phyloP scores from a whole-genome alignment of 2,888 invertebrate genomes.

The Scotopteryx bipunctaria region DNA sequence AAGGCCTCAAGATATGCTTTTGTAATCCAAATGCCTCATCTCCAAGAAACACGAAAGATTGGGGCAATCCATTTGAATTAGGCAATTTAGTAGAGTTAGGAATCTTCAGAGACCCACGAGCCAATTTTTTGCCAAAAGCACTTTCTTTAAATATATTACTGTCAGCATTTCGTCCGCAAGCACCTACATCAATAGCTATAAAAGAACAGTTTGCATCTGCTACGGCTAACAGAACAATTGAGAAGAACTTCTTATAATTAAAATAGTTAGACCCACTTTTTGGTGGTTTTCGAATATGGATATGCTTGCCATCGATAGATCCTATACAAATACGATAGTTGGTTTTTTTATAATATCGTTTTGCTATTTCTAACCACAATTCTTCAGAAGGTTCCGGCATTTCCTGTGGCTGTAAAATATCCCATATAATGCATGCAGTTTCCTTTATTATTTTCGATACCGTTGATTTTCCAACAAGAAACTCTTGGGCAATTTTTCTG shows the following conservation, averaged over 20 bases:
- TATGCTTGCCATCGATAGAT: slow-evolving; percentile 16
- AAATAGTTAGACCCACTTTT: slow-evolving; percentile 19
- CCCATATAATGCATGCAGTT: slow-evolving; percentile 28
- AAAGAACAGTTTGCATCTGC: slow-evolving; percentile 23
- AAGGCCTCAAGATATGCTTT: slow-evolving; percentile 19
- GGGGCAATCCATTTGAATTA: slow-evolving; percentile 23
- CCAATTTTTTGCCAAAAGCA: slow-evolving; percentile 21
- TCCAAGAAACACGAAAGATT: slow-evolving; percentile 24
- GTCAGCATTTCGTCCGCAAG: slow-evolving; percentile 20
- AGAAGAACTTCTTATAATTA: slow-evolving; percentile 27
- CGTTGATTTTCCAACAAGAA: slow-evolving; percentile 32
- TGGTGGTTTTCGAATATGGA: slow-evolving; percentile 10
- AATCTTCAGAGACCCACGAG: slow-evolving; percentile 16
- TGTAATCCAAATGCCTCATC: slow-evolving; percentile 30
- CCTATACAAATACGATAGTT: slow-evolving; percentile 20
- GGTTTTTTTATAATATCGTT: slow-evolving; percentile 16
- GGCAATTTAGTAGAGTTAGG: slow-evolving; percentile 19
- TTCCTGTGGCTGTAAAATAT: slow-evolving; percentile 21
- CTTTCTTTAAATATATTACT: slow-evolving; percentile 23
- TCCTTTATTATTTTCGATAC: slow-evolving; percentile 27
- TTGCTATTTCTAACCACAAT: slow-evolving; percentile 15
- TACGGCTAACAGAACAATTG: slow-evolving; percentile 23
- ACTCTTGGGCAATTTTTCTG: slow-evolving; percentile 31
- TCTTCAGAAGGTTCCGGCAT: slow-evolving; percentile 17
- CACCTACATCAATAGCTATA: slow-evolving; percentile 24